Conservation (phyloP, 2,888 invertebrate genomes). For the Lepidonotus clava region DNA sequence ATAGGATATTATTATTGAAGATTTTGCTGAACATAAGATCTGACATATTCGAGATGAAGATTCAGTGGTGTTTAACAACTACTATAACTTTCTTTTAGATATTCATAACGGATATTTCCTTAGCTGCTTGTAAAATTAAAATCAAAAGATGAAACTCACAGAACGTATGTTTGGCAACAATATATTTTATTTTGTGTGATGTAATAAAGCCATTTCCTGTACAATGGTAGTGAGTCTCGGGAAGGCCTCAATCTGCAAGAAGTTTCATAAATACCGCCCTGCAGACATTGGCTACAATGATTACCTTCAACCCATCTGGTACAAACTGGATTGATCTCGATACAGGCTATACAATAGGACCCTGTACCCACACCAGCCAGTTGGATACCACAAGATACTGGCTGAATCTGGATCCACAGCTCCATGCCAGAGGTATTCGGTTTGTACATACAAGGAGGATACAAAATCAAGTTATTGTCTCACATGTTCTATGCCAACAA, state of each 20-base stretch:
- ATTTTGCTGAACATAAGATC: no score
- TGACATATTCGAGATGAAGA: no score
- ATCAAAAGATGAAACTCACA: neutral
- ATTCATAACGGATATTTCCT: no score
- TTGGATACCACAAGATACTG: conserved; percentile 24
- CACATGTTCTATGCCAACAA: conserved; percentile 45
- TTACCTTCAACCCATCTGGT: conserved; percentile 23
- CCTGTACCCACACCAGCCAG: conserved; percentile 22
- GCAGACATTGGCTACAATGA: conserved; percentile 33
- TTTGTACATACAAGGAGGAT: conserved; percentile 50
- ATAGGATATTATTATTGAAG: no score
- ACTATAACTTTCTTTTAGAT: no score
- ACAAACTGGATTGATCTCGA: conserved; percentile 18
- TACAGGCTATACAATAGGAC: conserved; percentile 24
- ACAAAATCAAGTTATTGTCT: conserved; percentile 52
- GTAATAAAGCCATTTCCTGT: conserved; percentile 51
- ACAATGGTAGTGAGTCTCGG: conserved; percentile 47
- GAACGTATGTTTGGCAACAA: conserved; percentile 45
- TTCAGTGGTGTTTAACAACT: no score
- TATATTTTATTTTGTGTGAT: conserved; percentile 51
- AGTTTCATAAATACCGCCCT: conserved; percentile 13
- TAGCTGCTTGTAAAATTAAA: no score
- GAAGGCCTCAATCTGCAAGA: conserved; percentile 15
- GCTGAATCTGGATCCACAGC: conserved; percentile 15
- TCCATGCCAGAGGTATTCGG: conserved; percentile 44